Percentiles rank a stretch among this genome's conserved stretches.
Conservation (phyloP, 2,113 vertebrate genomes). For the Bubo blakistoni region DNA sequence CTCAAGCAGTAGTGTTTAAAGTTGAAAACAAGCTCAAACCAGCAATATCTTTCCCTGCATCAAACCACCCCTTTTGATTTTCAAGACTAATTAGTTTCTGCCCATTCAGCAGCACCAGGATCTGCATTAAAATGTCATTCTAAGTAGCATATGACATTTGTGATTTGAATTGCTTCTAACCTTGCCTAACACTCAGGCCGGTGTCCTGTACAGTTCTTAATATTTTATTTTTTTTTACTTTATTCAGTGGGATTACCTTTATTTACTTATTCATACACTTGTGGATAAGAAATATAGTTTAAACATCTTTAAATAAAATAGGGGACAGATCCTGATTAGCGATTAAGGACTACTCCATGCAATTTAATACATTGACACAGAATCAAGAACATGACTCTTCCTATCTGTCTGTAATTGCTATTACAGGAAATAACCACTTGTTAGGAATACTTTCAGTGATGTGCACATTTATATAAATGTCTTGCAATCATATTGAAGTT, state of each 20-base stretch:
- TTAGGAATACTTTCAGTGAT: not conserved
- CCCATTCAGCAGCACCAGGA: not conserved
- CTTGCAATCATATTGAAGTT: not conserved
- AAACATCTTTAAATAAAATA: not conserved
- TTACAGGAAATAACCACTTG: not conserved
- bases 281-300: not conserved
- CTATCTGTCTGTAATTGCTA: not conserved
- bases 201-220: not conserved
- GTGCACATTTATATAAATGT: not conserved
- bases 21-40: not conserved
- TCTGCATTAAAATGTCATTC: not conserved
- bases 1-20: not conserved
- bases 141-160: not conserved
- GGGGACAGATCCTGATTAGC: not conserved
- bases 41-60: not conserved
- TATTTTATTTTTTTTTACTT: not conserved
- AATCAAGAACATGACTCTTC: not conserved
- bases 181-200: not conserved
- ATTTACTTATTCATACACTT: not conserved
- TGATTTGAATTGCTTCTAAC: not conserved
- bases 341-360: not conserved
- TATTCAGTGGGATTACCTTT: not conserved
- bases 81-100: not conserved
- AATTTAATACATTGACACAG: not conserved
- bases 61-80: not conserved